Conservation (phyloP, 2,888 invertebrate genomes). For the Drosophila paramelanica region DNA sequence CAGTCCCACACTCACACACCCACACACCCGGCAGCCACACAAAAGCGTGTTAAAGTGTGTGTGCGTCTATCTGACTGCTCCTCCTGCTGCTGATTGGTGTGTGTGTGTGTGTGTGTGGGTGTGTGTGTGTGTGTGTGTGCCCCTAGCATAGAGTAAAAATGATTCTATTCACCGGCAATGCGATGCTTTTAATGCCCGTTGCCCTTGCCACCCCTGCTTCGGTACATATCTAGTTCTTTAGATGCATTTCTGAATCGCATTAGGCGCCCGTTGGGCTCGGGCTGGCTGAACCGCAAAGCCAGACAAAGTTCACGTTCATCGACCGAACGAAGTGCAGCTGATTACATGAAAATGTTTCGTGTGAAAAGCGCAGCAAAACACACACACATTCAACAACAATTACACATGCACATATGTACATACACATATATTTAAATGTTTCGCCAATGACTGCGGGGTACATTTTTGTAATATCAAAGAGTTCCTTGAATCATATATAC, state of each 20-base stretch:
- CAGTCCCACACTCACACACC: conserved; percentile 3
- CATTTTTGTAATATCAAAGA: conserved; percentile 11
- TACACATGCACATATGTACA: background rate
- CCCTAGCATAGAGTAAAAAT: conserved; percentile 22
- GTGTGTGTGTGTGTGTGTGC: background rate
- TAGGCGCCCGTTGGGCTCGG: conserved; percentile 39
- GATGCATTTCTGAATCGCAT: conserved; percentile 60
- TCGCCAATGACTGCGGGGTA: conserved; percentile 25
- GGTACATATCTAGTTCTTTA: conserved; percentile 29
- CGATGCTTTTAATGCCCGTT: conserved; percentile 48
- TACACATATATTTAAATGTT: conserved; percentile 22
- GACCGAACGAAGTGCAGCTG: conserved; percentile 43
- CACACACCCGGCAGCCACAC: conserved; percentile 26
- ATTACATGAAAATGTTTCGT: conserved; percentile 48
- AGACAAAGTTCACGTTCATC: conserved; percentile 71
- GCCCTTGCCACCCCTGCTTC: conserved; percentile 23
- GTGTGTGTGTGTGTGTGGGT: background rate
- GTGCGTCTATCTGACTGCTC: conserved; percentile 33
- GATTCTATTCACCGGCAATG: conserved; percentile 42
- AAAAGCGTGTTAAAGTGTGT: conserved; percentile 46
- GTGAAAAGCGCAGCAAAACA: conserved; percentile 30
- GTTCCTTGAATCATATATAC: conserved; percentile 12
- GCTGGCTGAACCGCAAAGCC: conserved; percentile 56
- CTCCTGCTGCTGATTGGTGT: background rate
- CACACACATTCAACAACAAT: background rate